These are phyloP conservation scores for Sciurus niger DNA, from an alignment of 2,113 vertebrate species.

Conservation along the genomic window DNA sequence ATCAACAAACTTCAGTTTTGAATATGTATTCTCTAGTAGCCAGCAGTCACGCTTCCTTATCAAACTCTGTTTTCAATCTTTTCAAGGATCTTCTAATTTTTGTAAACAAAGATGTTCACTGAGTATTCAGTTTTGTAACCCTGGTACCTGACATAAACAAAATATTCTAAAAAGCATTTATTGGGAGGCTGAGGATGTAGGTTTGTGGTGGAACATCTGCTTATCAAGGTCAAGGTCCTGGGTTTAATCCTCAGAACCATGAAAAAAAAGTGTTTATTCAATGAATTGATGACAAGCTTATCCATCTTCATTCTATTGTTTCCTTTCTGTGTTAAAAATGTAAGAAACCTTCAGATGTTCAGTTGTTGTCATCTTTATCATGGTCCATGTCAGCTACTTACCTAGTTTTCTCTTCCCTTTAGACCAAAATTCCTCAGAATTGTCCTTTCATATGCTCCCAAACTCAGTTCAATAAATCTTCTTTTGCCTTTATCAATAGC, in stretches of 20 bases:
- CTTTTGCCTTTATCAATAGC: background rate
- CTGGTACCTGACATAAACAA: background rate
- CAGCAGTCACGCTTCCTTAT: background rate
- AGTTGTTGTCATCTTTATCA: background rate
- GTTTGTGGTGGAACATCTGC: background rate
- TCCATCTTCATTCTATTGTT: background rate
- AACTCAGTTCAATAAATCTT: background rate
- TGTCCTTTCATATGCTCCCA: background rate
- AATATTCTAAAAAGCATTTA: background rate
- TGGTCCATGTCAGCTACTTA: background rate
- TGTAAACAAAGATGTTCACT: background rate
- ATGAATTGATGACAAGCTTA: background rate
- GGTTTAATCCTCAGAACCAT: background rate
- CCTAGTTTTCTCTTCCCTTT: background rate
- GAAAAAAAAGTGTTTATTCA: background rate
- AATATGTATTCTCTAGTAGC: background rate
- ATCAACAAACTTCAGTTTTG: background rate
- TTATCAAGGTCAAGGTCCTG: background rate
- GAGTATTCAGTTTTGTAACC: background rate
- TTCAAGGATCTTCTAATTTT: background rate
- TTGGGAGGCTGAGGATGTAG: background rate
- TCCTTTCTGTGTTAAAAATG: constrained; percentile 32
- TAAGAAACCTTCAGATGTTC: background rate
- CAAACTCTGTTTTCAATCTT: background rate
- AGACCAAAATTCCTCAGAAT: background rate